Percentiles rank a stretch among this genome's conserved stretches.
phyloP scores from a whole-genome alignment of 2,113 vertebrate genomes.

The Menidia beryllina region DNA sequence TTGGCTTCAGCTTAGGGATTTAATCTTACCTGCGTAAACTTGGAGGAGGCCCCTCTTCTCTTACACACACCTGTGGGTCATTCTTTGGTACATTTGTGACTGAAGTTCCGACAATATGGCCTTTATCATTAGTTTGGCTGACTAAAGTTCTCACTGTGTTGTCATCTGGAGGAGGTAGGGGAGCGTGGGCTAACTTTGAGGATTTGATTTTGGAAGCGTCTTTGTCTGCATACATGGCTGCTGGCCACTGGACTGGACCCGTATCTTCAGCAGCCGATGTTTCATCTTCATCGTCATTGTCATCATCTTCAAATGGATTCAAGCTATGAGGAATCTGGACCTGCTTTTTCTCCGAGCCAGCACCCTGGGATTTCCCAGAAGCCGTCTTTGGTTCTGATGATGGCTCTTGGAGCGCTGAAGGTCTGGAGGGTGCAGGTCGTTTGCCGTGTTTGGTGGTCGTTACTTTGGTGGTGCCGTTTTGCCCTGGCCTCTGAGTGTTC shows the following conservation, averaged over 20 bases:
- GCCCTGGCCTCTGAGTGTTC: slow-evolving; percentile 1
- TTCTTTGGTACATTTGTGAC: neutral
- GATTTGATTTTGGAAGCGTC: slow-evolving; percentile 44
- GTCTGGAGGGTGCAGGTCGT: slow-evolving; percentile 65
- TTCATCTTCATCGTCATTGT: slow-evolving; percentile 33
- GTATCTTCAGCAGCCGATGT: neutral
- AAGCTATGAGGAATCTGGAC: neutral
- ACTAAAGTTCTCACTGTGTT: neutral
- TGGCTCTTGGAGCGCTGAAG: slow-evolving; percentile 19
- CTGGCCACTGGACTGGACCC: slow-evolving; percentile 1
- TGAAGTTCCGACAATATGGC: neutral
- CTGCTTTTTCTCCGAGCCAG: neutral
- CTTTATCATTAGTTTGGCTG: neutral
- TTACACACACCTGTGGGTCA: slow-evolving; percentile 63
- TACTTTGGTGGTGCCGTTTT: neutral
- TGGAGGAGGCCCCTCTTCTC: slow-evolving; percentile 67
- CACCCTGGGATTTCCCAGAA: neutral
- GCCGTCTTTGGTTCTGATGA: slow-evolving; percentile 1
- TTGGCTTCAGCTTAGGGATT: neutral
- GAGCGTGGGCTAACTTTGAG: slow-evolving; percentile 69
- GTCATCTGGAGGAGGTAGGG: slow-evolving; percentile 57
- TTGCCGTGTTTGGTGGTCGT: slow-evolving; percentile 50
- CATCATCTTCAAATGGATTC: slow-evolving; percentile 67
- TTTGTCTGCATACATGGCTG: slow-evolving; percentile 3
- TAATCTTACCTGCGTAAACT: slow-evolving; percentile 70